A percentile compares a stretch with the other conserved stretches of the same genome.
Evolutionary conservation across 1,140 invertebrate species (phyloP).

Genomic region (Bombus cullumanus): DNA sequence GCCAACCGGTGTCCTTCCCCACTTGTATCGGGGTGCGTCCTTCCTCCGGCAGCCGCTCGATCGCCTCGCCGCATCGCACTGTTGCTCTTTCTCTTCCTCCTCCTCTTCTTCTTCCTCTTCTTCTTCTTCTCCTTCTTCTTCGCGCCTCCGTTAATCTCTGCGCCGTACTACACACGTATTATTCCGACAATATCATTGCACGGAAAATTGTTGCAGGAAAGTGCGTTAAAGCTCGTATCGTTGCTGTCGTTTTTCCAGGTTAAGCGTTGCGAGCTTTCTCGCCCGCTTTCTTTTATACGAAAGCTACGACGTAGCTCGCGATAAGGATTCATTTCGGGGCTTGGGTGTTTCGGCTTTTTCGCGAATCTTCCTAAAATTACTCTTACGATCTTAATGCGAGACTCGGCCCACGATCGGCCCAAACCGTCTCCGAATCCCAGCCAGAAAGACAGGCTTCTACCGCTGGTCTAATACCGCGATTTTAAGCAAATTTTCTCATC

Average conservation of each 20-base stretch:
- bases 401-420: not conserved
- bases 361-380: not conserved
- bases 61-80: not conserved
- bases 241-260: too few relatives aligned
- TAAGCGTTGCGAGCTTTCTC: too few relatives aligned
- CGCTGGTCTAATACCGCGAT: not conserved
- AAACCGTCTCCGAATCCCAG: too few relatives aligned
- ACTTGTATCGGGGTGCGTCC: conserved; percentile 39
- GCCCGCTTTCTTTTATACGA: fast-evolving
- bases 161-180: too few relatives aligned
- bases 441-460: not conserved
- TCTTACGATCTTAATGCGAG: not conserved
- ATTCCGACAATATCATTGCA: too few relatives aligned
- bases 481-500: conserved; percentile 22
- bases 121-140: not conserved
- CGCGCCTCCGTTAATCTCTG: not conserved
- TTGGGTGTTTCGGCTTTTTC: too few relatives aligned
- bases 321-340: too few relatives aligned
- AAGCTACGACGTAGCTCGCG: too few relatives aligned
- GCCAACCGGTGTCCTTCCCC: conserved; percentile 40
- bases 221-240: too few relatives aligned
- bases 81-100: not conserved
- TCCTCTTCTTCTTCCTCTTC: not conserved
- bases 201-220: too few relatives aligned
- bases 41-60: conserved; percentile 32